Evolutionary conservation across 2,113 vertebrate species (phyloP), one percentile per base, ranked within the genome.

Genomic region (Rhea americana): DNA sequence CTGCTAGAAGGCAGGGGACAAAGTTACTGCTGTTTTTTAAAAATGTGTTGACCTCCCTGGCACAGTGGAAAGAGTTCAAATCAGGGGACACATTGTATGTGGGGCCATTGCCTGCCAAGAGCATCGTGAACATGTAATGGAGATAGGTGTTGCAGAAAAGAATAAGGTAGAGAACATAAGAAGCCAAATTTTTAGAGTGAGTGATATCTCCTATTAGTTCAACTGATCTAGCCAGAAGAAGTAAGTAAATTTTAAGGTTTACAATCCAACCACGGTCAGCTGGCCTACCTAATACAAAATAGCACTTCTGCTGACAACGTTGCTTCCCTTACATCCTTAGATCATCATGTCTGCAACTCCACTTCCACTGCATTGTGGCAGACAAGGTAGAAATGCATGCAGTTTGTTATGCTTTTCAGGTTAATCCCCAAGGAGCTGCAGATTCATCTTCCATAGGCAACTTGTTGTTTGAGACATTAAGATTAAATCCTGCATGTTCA

Each of bases 31-130:
- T 4, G 1, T 21, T 28, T 3, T 19, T 37, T 8, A 35, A 59
- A 47, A 83, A 24, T 2, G 12, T 56, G 19, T 58, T 0, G 0
- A 6, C 77, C 19, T 81, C 5, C 9, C 20, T 53, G 71, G 25
- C 21, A n/a, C 14, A 35, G 15, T 73, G 15, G 32, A 63, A 50
- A 50, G 61, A 26, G 13, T 55, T 89, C 20, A 82, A 43, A 59
- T 39, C 21, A 25, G 13, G 13, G 15, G 5, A 84, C 9, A 30
- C 1, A 5, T 43, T 0, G 0, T 13, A 5, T 0, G 0, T 41
- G 13, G 21, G 39, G 18, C 5, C 2, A 5, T 13, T 58, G 14
- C 24, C 18, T 85, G 3, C 21, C 30, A 3, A 22, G n/a, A 16
- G 24, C 15, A 51, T 18, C 16, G 24, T 10, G 21, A 39, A 51